Conservation (phyloP, 2,797 vertebrate genomes). For the Babyrousa celebensis region DNA sequence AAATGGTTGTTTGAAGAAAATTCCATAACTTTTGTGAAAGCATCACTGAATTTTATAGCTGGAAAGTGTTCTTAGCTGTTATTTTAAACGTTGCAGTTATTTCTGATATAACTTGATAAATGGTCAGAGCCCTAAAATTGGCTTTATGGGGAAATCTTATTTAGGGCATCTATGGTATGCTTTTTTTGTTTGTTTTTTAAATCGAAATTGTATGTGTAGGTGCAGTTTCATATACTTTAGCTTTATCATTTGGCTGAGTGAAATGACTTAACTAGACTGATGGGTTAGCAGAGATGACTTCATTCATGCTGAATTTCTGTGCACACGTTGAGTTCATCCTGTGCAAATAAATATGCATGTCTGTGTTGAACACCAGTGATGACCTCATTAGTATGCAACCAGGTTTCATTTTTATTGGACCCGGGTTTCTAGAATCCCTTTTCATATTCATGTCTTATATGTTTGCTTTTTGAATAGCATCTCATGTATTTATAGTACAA, state of each 20-base stretch:
- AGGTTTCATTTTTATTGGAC: constrained; percentile 16
- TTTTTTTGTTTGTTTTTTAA: not conserved
- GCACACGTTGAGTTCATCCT: not conserved
- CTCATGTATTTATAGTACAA: not conserved
- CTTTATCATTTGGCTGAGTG: constrained; percentile 21
- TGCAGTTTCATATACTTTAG: not conserved
- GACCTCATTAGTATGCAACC: not conserved
- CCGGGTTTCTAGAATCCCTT: constrained; percentile 9
- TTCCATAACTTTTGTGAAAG: constrained; percentile 54
- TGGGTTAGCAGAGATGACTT: not conserved
- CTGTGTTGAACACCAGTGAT: constrained; percentile 20
- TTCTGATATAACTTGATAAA: constrained; percentile 3
- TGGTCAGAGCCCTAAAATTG: constrained; percentile 50
- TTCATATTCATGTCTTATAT: constrained; percentile 1
- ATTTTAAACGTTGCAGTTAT: constrained; percentile 28
- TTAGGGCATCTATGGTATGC: not conserved
- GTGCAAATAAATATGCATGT: not conserved
- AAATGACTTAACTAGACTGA: not conserved
- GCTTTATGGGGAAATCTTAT: constrained; percentile 30
- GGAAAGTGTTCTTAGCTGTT: constrained; percentile 31
- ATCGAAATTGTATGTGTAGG: constrained; percentile 9
- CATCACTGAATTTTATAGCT: constrained; percentile 30
- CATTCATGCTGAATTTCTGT: not conserved
- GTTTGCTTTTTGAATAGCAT: not conserved
- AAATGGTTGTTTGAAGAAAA: constrained; percentile 54